Base-by-base conservation (phyloP, 2,888 invertebrate species). In the Didymodactylos carnosus region DNA sequence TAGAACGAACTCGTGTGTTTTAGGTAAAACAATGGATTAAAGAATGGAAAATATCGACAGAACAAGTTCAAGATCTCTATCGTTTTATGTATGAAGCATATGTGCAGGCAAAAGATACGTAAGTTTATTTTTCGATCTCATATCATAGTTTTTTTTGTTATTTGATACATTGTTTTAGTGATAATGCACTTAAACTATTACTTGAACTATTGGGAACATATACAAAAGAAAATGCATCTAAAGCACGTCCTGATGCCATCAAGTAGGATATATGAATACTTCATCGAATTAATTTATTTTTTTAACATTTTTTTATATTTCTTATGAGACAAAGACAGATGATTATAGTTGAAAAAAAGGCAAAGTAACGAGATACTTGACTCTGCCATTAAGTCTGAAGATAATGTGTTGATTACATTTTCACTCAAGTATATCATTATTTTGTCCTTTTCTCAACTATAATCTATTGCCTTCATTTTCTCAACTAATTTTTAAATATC, bases 211-310 rank as follows among this genome's bases (percentile, higher is more conserved):
- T 74, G 6, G 53, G 71, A n/a, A 71, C 71, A 71, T 74, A 74
- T 41, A 72, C 71, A 25, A 74, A 74, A 69, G 71, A 74, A 41
- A 74, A 62, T 19, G 74, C 74, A 43, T 71, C 71, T 23, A 74
- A 74, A 69, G 71, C 74, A 41, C 53, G 74, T 71, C 35, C 53
- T 0, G 74, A 74, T 71, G 74, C 74, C 19, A 27, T 39, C 19
- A 74, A 71, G 74, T 74, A 69, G 13, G 4, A 8, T 23, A 19
- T 19, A 70, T 23, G 14, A 70, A 19, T 25, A 5, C 10, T 70
- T 41, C 8, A 23, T 39, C n/a, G 13, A 70, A 23, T 41, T 14
- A 11, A 25, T 27, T 8, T 27, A 6, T 13, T 27, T 27, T 27
- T 8, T n/a, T n/a, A n/a, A n/a, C n/a, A n/a, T n/a, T n/a, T n/a